phyloP scores from a whole-genome alignment of 2,113 vertebrate genomes.

The Choloepus hoffmanni region DNA sequence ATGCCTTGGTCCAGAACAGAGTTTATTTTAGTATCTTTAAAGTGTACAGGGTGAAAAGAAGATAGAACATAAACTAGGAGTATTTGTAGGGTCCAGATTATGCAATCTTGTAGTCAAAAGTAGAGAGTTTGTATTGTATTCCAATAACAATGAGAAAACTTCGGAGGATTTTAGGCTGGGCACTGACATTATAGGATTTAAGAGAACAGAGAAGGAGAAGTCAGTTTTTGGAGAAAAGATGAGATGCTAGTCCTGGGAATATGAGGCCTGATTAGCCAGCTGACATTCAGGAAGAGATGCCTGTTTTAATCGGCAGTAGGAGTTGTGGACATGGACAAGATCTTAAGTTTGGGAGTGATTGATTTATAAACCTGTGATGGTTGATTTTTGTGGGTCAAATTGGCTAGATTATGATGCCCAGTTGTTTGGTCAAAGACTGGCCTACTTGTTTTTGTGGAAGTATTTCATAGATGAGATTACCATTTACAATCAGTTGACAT shows the following conservation, averaged over 20 bases:
- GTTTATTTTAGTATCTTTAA: conserved; percentile 39
- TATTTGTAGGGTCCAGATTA: neutral
- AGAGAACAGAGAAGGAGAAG: neutral
- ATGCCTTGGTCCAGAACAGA: neutral
- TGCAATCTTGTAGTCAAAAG: neutral
- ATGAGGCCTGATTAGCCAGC: neutral
- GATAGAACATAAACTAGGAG: neutral
- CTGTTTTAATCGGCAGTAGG: neutral
- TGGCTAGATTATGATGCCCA: too few relatives aligned
- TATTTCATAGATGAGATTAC: too few relatives aligned
- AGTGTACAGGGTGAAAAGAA: neutral
- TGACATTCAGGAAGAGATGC: neutral
- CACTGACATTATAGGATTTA: neutral
- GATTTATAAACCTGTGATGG: too few relatives aligned
- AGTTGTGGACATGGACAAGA: neutral
- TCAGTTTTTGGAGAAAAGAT: neutral
- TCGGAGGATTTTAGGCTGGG: neutral
- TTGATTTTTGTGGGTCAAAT: too few relatives aligned
- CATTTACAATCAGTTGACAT: too few relatives aligned
- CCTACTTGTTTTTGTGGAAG: too few relatives aligned
- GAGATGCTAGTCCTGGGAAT: neutral
- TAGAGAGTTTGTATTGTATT: neutral
- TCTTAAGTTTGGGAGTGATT: neutral
- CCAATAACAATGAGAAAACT: neutral
- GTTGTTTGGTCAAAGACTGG: too few relatives aligned